Conservation (phyloP, 2,888 invertebrate genomes). For the Campaea margaritaria region DNA sequence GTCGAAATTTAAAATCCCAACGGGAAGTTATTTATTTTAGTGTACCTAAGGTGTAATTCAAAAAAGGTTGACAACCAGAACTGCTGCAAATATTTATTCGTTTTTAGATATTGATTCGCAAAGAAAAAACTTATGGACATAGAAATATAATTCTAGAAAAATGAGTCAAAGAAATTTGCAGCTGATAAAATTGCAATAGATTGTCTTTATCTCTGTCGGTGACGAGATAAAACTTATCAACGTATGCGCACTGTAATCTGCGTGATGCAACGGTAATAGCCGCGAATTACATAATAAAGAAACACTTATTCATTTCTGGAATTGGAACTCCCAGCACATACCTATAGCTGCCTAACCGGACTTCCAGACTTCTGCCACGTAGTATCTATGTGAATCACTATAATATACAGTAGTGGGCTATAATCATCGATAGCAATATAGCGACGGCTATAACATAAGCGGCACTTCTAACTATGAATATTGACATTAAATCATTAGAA, state of each 20-base stretch:
- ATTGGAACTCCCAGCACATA: too few relatives aligned
- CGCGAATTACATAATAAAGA: constrained; percentile 11
- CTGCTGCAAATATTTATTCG: not conserved
- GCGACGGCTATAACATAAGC: too few relatives aligned
- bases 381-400: too few relatives aligned
- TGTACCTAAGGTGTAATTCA: too few relatives aligned
- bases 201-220: constrained; percentile 23
- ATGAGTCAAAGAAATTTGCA: constrained; percentile 8
- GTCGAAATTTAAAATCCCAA: too few relatives aligned
- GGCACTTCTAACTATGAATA: too few relatives aligned
- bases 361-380: too few relatives aligned
- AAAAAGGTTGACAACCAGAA: not conserved
- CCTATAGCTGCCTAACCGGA: too few relatives aligned
- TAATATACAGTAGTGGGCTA: too few relatives aligned
- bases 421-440: too few relatives aligned
- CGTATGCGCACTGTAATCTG: constrained; percentile 20
- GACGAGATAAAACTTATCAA: constrained; percentile 25
- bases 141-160: not conserved
- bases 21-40: too few relatives aligned
- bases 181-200: constrained; percentile 28
- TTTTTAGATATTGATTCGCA: not conserved
- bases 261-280: constrained; percentile 22
- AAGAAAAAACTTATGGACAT: not conserved
- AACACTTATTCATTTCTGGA: not conserved
- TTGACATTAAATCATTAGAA: too few relatives aligned